Conservation (phyloP, 92 coral and sea anemone genomes). For the Montipora capitata region DNA sequence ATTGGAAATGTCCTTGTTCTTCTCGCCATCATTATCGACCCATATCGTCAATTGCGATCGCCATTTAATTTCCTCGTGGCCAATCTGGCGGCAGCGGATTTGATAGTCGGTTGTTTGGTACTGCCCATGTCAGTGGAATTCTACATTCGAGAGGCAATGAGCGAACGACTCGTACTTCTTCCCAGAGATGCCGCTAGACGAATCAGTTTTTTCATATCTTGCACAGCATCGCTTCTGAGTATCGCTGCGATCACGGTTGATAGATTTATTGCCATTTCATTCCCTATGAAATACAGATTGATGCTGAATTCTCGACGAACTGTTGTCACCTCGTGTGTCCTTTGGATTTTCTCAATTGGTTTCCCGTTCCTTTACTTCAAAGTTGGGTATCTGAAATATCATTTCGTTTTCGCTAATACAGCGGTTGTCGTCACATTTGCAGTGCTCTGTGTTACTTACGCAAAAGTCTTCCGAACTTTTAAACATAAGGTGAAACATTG, state of each 20-base stretch:
- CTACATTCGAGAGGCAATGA: constrained; percentile 78
- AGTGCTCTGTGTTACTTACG: constrained; percentile 74
- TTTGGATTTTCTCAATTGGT: constrained; percentile 85
- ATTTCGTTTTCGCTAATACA: constrained; percentile 93
- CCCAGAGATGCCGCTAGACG: constrained; percentile 71
- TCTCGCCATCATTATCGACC: constrained; percentile 84
- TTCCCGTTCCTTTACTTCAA: constrained; percentile 88
- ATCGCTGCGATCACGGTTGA: constrained; percentile 89
- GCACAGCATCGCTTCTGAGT: constrained; percentile 91
- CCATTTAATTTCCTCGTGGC: constrained; percentile 89
- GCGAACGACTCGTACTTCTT: constrained; percentile 13
- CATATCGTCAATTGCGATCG: constrained; percentile 83
- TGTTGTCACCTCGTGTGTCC: constrained; percentile 57
- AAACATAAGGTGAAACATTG: constrained; percentile 28
- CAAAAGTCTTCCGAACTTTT: constrained; percentile 64
- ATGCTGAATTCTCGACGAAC: constrained; percentile 73
- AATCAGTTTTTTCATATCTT: constrained; percentile 81
- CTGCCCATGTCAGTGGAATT: constrained; percentile 83
- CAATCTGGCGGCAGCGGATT: constrained; percentile 84
- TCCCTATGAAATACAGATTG: constrained; percentile 83
- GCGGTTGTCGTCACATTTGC: constrained; percentile 86
- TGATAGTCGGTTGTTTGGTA: constrained; percentile 84
- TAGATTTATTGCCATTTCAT: constrained; percentile 85
- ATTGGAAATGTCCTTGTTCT: constrained; percentile 78
- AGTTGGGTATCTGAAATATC: constrained; percentile 88